Evolutionary conservation across 2,888 invertebrate genomes (phyloP), one percentile per base, ranked within the genome.

Genomic region (Dexiosoma caninum): DNA sequence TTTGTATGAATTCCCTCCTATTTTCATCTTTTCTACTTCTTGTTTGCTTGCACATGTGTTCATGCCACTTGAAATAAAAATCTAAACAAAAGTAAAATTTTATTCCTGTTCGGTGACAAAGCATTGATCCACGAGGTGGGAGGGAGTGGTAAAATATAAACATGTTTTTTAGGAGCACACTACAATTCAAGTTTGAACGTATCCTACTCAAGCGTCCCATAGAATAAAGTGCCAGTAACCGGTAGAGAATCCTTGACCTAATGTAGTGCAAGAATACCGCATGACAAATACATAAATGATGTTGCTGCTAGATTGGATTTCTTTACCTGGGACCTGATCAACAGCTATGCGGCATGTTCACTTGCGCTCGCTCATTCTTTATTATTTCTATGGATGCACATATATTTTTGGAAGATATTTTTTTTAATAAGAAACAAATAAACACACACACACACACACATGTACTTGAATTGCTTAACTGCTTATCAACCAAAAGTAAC

Each of bases 181-280:
- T 62, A 37, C 64, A 66, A 30, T 3, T 35, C 8, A 23, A 12
- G 10, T 14, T 19, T 57, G 14, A 14, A 6, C 49, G 10, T 60
- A 35, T 59, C 44, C 21, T 10, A 62, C 14, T 44, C 37, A 46
- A 49, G 53, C 67, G 57, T 44, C 27, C 46, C 7, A 51, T 64
- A 70, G 70, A 77, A 71, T 62, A 46, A 40, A 81, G 14, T 30
- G 49, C 49, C 72, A 76, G 87, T 86, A 88, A 88, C 87, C 86
- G 86, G 87, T 84, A 85, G 78, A 85, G 85, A 88, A 87, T 88
- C 88, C 88, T 88, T 88, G 88, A 88, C 88, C 88, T 86, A 88
- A 86, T 88, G n/a, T n/a, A n/a, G n/a, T n/a, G 87, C 85, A 86
- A 49, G 49, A 64, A 64, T 72, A 55, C 57, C 66, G 49, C 49